Conservation (phyloP, 2,888 invertebrate species). For the Meteorus colon region DNA sequence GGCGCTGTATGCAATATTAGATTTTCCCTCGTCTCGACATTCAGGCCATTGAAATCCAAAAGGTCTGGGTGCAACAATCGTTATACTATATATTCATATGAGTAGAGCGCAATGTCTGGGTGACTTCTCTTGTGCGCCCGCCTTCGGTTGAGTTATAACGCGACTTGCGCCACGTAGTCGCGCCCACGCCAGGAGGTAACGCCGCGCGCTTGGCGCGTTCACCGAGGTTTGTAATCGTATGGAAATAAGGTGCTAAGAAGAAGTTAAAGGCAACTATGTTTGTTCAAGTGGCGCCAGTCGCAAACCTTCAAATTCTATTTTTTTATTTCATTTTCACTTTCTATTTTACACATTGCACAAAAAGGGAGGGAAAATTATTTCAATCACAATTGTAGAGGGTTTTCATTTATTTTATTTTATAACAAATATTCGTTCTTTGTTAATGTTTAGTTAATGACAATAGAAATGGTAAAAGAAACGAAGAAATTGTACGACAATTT, state of each 20-base stretch:
- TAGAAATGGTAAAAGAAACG: too few relatives aligned
- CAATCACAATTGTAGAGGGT: background rate
- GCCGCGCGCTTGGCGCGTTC: conserved; percentile 46
- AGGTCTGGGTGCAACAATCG: conserved; percentile 33
- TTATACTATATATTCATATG: background rate
- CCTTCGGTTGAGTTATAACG: conserved; percentile 51
- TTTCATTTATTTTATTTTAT: too few relatives aligned
- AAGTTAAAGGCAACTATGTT: conserved; percentile 61
- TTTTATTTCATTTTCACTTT: conserved; percentile 13
- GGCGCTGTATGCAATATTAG: conserved; percentile 23
- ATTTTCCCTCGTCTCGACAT: conserved; percentile 32
- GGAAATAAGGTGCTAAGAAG: conserved; percentile 66
- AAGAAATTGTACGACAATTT: too few relatives aligned
- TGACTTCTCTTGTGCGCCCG: conserved; percentile 7
- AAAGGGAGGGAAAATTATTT: background rate
- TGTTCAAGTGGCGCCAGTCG: conserved; percentile 60
- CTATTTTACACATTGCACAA: background rate
- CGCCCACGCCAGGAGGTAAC: conserved; percentile 51
- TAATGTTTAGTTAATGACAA: too few relatives aligned
- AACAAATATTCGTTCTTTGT: too few relatives aligned
- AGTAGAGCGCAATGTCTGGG: conserved; percentile 9
- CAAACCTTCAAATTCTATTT: conserved; percentile 35
- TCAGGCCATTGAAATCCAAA: conserved; percentile 31
- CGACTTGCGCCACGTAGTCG: conserved; percentile 55
- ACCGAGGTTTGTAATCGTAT: conserved; percentile 63